Percentiles rank a stretch among this genome's conserved stretches.
Conservation (phyloP, 2,888 invertebrate species). For the Hesperia comma region DNA sequence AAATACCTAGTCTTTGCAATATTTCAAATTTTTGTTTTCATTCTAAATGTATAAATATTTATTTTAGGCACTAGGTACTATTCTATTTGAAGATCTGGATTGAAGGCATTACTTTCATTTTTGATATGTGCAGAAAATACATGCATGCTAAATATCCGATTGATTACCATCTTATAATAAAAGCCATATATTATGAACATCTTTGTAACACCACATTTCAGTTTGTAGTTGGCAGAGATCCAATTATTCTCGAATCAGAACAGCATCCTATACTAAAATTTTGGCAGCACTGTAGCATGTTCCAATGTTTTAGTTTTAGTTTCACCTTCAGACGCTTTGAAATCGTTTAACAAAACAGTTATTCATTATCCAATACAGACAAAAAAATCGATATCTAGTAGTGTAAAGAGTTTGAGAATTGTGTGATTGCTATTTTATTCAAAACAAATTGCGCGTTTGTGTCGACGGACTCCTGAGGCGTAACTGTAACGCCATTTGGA, state of each 20-base stretch:
- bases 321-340: slow-evolving; percentile 69
- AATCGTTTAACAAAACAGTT: slow-evolving; percentile 23
- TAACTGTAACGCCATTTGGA: slow-evolving; percentile 38
- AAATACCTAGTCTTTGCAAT: too few relatives aligned
- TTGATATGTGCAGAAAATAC: not conserved
- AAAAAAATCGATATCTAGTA: slow-evolving; percentile 4
- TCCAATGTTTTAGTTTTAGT: slow-evolving; percentile 63
- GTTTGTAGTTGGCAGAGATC: slow-evolving; percentile 60
- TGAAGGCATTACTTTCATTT: not conserved
- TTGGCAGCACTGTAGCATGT: slow-evolving; percentile 69
- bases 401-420: slow-evolving; percentile 1
- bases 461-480: not conserved
- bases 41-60: too few relatives aligned
- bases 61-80: too few relatives aligned
- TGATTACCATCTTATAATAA: slow-evolving; percentile 11
- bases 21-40: too few relatives aligned
- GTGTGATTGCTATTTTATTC: slow-evolving; percentile 2
- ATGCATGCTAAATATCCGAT: not conserved
- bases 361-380: slow-evolving; percentile 6
- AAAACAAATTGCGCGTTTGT: slow-evolving; percentile 4
- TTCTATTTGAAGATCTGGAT: too few relatives aligned
- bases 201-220: slow-evolving; percentile 37
- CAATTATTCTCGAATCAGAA: slow-evolving; percentile 67
- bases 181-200: slow-evolving; percentile 20
- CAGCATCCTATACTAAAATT: slow-evolving; percentile 60